phyloP scores from a whole-genome alignment of 1,140 invertebrate species.

The Sweltsa coloradensis region DNA sequence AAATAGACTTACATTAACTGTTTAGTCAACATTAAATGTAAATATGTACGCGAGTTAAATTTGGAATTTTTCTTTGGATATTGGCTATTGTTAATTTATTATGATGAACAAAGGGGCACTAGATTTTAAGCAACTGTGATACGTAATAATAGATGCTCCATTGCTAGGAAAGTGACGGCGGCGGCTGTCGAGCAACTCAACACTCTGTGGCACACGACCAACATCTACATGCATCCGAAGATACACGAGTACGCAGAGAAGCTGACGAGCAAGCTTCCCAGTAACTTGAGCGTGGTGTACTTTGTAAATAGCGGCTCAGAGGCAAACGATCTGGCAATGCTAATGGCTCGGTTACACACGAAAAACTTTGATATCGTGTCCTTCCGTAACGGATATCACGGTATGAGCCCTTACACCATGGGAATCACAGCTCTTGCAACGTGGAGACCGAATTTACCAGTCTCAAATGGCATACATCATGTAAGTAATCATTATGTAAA shows the following conservation, averaged over 20 bases:
- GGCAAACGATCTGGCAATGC: conserved; percentile 87
- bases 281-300: conserved; percentile 78
- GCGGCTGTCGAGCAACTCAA: conserved; percentile 66
- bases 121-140: too few species aligned
- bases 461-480: conserved; percentile 69
- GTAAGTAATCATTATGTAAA: conserved; percentile 42
- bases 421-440: conserved; percentile 67
- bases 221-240: conserved; percentile 79
- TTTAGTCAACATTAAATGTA: too few species aligned
- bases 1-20: too few species aligned
- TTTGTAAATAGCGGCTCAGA: conserved; percentile 94
- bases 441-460: conserved; percentile 65
- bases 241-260: conserved; percentile 84
- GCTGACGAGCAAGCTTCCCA: conserved; percentile 68
- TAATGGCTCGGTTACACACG: conserved; percentile 77
- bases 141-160: too few species aligned
- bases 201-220: conserved; percentile 82
- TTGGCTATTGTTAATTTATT: neutral
- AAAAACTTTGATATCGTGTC: conserved; percentile 75
- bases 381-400: conserved; percentile 81
- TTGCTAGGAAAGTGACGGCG: conserved; percentile 56
- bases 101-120: too few species aligned
- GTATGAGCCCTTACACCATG: conserved; percentile 70
- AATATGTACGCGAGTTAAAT: too few species aligned
- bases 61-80: neutral